Percentiles rank a stretch among this genome's conserved stretches.
Conservation (phyloP, 2,888 invertebrate species). For the Agonopterix heracliana region DNA sequence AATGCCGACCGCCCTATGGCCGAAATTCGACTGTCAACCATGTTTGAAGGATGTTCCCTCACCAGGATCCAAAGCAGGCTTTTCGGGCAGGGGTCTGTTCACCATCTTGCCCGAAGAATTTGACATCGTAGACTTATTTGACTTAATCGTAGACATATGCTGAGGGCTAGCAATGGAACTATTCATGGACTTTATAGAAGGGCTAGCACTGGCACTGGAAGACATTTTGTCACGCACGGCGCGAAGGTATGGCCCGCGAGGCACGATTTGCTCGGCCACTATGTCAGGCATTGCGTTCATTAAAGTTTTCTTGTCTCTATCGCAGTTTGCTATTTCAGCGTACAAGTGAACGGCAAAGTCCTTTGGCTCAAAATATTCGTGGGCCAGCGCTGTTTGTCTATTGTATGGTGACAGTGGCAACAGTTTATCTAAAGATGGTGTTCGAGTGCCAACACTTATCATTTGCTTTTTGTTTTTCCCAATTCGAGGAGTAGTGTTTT, state of each 20-base stretch:
- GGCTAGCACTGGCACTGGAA: constrained; percentile 25
- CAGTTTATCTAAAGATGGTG: constrained; percentile 76
- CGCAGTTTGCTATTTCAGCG: constrained; percentile 75
- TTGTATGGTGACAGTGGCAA: constrained; percentile 67
- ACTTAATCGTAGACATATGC: constrained; percentile 41
- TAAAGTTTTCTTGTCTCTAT: constrained; percentile 46
- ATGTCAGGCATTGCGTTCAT: constrained; percentile 62
- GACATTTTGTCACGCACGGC: constrained; percentile 76
- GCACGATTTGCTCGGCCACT: constrained; percentile 52
- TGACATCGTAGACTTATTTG: constrained; percentile 45
- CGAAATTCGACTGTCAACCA: constrained; percentile 29
- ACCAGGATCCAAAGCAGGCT: constrained; percentile 66
- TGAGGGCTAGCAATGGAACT: constrained; percentile 29
- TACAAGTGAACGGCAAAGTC: constrained; percentile 77
- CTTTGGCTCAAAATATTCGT: constrained; percentile 72
- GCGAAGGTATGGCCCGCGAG: constrained; percentile 77
- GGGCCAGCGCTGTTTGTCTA: constrained; percentile 55
- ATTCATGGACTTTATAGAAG: constrained; percentile 27
- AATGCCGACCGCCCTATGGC: constrained; percentile 6
- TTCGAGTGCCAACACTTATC: constrained; percentile 75
- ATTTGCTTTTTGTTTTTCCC: constrained; percentile 61
- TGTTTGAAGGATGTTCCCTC: constrained; percentile 55
- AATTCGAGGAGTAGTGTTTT: constrained; percentile 53
- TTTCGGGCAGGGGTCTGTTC: constrained; percentile 81
- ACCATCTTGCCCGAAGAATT: constrained; percentile 77